Conservation (phyloP, 2,888 invertebrate species). For the Caenorhabditis sp. region DNA sequence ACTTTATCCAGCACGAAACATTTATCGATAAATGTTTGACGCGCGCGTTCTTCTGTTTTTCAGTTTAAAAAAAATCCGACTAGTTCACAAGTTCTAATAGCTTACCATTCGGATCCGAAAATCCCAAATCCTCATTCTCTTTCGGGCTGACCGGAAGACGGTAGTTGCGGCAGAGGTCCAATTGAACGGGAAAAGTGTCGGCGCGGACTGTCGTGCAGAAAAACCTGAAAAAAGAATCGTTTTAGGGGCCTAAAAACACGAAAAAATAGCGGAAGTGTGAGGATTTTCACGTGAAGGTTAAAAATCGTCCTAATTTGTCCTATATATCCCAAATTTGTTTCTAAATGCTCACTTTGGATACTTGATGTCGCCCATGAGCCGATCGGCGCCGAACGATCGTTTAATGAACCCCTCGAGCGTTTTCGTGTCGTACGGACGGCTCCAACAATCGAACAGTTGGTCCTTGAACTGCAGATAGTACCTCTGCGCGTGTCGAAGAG, state of each 20-base stretch:
- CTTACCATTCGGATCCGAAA: slow-evolving; percentile 67
- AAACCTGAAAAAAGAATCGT: slow-evolving; percentile 78
- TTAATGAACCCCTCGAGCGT: slow-evolving; percentile 90
- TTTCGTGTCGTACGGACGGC: slow-evolving; percentile 91
- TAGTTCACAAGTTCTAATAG: too few relatives aligned
- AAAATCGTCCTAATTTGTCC: too few relatives aligned
- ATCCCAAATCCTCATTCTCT: slow-evolving; percentile 76
- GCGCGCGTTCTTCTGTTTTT: too few relatives aligned
- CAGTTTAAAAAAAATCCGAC: background rate
- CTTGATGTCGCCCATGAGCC: slow-evolving; percentile 88
- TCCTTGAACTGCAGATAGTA: slow-evolving; percentile 96
- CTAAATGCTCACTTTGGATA: slow-evolving; percentile 86
- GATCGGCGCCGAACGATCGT: slow-evolving; percentile 87
- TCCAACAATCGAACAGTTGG: slow-evolving; percentile 88
- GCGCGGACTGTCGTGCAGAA: slow-evolving; percentile 93
- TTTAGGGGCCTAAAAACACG: too few relatives aligned
- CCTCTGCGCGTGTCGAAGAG: slow-evolving; percentile 86
- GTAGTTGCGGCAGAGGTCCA: slow-evolving; percentile 94
- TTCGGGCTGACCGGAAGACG: slow-evolving; percentile 80
- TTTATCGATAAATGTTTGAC: too few relatives aligned
- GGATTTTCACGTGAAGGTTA: too few relatives aligned
- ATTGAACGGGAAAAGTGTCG: slow-evolving; percentile 92
- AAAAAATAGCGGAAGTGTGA: too few relatives aligned
- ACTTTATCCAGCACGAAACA: too few relatives aligned
- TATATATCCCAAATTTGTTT: too few relatives aligned